Percentiles rank a stretch among this genome's conserved stretches.
phyloP scores from a whole-genome alignment of 2,888 invertebrate species.

The Phyllotreta cruciferae region DNA sequence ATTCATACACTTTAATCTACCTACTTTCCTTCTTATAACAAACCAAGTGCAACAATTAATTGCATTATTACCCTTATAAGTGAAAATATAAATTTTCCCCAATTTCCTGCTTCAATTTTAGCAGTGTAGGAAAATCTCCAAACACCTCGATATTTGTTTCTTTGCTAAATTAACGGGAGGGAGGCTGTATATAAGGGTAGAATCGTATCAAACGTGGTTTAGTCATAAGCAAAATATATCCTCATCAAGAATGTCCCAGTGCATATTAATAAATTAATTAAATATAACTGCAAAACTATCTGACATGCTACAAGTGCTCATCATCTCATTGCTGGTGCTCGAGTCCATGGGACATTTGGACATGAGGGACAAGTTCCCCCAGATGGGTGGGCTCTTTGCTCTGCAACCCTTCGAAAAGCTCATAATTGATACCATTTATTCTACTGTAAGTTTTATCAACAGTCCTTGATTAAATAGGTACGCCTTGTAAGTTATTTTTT shows the following conservation, averaged over 20 bases:
- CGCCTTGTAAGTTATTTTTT: too few relatives aligned
- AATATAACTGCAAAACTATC: neutral
- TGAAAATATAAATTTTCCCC: too few relatives aligned
- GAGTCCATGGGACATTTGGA: conserved; percentile 13
- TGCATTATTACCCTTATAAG: too few relatives aligned
- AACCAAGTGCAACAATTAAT: too few relatives aligned
- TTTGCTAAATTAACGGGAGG: conserved; percentile 7
- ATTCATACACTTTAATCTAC: too few relatives aligned
- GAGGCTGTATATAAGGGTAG: neutral
- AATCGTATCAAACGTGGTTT: conserved; percentile 1
- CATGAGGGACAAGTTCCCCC: conserved; percentile 12
- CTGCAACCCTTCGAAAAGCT: conserved; percentile 8
- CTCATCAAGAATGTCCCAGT: neutral
- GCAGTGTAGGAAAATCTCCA: conserved; percentile 12
- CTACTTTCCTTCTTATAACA: too few relatives aligned
- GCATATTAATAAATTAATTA: conserved; percentile 4
- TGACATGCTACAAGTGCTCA: conserved; percentile 19
- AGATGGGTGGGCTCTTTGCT: neutral
- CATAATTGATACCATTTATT: too few relatives aligned
- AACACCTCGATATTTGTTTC: conserved; percentile 4
- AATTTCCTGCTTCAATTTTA: neutral
- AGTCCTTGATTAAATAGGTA: too few relatives aligned
- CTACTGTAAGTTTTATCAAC: too few relatives aligned
- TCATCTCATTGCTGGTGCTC: conserved; percentile 3
- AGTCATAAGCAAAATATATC: neutral